Percentiles rank a stretch among this genome's conserved stretches.
These are phyloP conservation scores for Arion vulgaris DNA, from an alignment of 1,140 invertebrate genomes.

Conservation along the genomic window DNA sequence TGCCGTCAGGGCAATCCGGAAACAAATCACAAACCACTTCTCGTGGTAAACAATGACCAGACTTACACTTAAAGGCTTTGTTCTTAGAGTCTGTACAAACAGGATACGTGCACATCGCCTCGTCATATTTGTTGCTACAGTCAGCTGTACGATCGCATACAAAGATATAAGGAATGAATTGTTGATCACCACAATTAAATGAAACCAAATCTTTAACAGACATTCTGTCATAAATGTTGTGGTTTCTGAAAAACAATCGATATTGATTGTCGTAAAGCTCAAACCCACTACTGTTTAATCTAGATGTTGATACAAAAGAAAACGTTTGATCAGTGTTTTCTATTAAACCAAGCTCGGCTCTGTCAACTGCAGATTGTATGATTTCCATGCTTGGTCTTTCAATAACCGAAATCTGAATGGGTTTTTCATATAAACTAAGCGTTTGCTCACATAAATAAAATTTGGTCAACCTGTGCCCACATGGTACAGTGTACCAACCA, in stretches of 20 bases:
- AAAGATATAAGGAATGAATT: neutral
- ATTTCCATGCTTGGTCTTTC: neutral
- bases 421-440: neutral
- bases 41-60: neutral
- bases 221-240: neutral
- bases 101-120: neutral
- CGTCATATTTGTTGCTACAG: neutral
- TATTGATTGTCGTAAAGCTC: neutral
- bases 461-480: neutral
- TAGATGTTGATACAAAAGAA: neutral
- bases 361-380: neutral
- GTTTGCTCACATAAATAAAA: neutral
- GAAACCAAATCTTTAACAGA: neutral
- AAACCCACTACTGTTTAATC: neutral
- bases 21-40: slow-evolving; percentile 1
- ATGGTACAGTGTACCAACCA: slow-evolving; percentile 1
- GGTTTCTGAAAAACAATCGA: neutral
- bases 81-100: neutral
- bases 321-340: neutral
- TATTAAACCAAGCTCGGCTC: neutral
- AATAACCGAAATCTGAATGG: neutral
- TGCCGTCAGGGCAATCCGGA: neutral
- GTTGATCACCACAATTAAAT: neutral
- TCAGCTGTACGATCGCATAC: neutral
- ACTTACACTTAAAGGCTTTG: neutral